Evolutionary conservation across 2,797 vertebrate genomes (phyloP), one percentile per base, ranked within the genome.

Genomic region (Sebastes reedi): DNA sequence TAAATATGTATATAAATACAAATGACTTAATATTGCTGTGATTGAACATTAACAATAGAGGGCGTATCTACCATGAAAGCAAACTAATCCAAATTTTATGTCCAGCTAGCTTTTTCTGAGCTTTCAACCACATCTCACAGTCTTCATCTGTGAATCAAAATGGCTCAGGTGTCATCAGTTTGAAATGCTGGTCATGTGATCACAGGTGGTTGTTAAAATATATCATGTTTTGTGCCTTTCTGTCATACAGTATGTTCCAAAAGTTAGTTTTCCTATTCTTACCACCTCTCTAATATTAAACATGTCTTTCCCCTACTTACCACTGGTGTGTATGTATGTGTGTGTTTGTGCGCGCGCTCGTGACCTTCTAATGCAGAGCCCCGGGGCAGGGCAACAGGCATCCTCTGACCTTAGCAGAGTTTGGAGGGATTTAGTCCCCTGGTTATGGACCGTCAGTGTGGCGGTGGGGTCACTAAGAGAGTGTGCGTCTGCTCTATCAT

Each of bases 291-390:
- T 52, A 34, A 72, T 54, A 66, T 42, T 46, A 5, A 79, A 66
- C 4, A 42, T 46, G 22, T 69, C 67, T 27, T 72, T 36, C 5
- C 27, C 25, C 29, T 8, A 36, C 25, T 75, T 50, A 46, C 8
- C 8, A 22, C 27, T 39, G 10, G 36, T 68, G 52, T 68, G 20
- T 66, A 29, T 54, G 65, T 81, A 24, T 50, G 55, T 61, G n/a
- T 81, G 22, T 66, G 54, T 70, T 10, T 62, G 32, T 46, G 36
- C 6, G 46, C 56, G 34, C 67, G 70, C 76, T 69, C 10, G 9
- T 93, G 91, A 93, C 90, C 91, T 95, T 93, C 82, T 86, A 79
- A 86, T 77, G 67, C 67, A 68, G 52, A 75, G 90, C 93, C 90
- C 12, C 34, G 24, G 86, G 91, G 90, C 81, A 76, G 79, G 27